Base-by-base conservation (phyloP, 2,797 vertebrate species). In the Coendou prehensilis region DNA sequence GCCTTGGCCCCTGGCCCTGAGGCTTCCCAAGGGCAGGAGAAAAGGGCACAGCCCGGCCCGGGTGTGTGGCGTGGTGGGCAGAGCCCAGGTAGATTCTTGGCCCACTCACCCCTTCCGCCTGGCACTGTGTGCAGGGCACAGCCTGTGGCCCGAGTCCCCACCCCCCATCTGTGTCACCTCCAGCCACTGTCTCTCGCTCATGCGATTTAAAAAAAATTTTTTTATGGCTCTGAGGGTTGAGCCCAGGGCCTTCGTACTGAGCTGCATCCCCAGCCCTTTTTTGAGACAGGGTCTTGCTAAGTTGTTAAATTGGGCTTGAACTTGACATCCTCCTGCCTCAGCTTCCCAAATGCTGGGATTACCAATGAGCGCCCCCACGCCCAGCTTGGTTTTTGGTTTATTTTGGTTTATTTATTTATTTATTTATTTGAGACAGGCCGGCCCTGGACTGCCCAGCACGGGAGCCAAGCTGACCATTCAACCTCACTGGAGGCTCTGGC, bases 21-120 rank as follows among this genome's bases (percentile, higher is more conserved):
- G 73, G 73, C 73, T 75, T 47, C 45, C 73, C 5, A 0, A 37
- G 73, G 73, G 41, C 73, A 75, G 67, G 17, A 69, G 23, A 47
- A 8, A 5, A 87, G 30, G 20, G 33, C 45, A 20, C 18, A 50
- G 57, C 9, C 57, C 17, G 33, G 37, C 26, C 26, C 14, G 2
- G 26, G 14, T 57, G 64, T 15, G 5, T 64, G 30, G 28, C 5
- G 2, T 1, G 30, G 30, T 5, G 28, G 18, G 23, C 17, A 18
- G 13, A 50, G 30, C 45, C 45, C 45, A 6, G 22, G 41, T 13
- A 23, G 26, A n/a, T 9, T 20, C 73, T 20, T 26, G 11, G 8
- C 9, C 0, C 30, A 5, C 26, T 20, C 13, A 9, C 45, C 45
- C 1, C 30, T 20, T 18, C 10, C 14, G 22, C 13, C 1, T 1